phyloP scores from a whole-genome alignment of 2,113 vertebrate species.

The Odontesthes bonariensis region DNA sequence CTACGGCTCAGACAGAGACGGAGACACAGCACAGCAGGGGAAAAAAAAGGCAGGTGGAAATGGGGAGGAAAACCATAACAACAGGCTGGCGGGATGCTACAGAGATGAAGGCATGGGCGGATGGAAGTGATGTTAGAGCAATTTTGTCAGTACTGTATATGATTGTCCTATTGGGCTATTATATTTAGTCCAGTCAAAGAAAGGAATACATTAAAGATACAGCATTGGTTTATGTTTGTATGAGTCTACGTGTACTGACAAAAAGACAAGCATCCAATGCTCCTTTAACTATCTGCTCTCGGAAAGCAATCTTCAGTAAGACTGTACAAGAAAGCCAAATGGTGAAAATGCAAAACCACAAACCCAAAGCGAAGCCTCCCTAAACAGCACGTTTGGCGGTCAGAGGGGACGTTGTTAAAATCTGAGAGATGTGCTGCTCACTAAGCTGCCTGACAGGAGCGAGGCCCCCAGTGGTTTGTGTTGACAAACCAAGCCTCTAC shows the following conservation, averaged over 20 bases:
- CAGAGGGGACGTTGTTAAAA: constrained; percentile 77
- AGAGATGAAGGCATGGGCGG: constrained; percentile 52
- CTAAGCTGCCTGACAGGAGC: constrained; percentile 74
- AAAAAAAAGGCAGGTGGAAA: constrained; percentile 58
- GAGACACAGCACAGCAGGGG: constrained; percentile 63
- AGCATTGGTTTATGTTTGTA: constrained; percentile 10
- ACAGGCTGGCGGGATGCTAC: constrained; percentile 40
- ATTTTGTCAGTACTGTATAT: constrained; percentile 41
- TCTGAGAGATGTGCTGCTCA: constrained; percentile 65
- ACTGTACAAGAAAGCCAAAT: constrained; percentile 31
- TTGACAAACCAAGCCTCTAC: constrained; percentile 34
- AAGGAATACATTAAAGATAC: constrained; percentile 28
- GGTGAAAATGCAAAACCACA: constrained; percentile 61
- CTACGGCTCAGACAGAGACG: constrained; percentile 59
- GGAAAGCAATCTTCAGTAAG: constrained; percentile 17
- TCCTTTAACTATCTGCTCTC: constrained; percentile 16
- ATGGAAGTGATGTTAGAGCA: constrained; percentile 50
- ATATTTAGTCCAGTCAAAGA: constrained; percentile 37
- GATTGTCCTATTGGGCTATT: constrained; percentile 54
- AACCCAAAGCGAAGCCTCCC: constrained; percentile 45
- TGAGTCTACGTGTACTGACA: neutral
- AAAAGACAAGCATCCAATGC: neutral
- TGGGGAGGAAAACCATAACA: constrained; percentile 58
- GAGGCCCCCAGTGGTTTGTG: constrained; percentile 56
- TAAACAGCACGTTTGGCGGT: constrained; percentile 59